Evolutionary conservation across 2,797 vertebrate genomes (phyloP).

Genomic region (Lepidocolaptes lacrymiger): DNA sequence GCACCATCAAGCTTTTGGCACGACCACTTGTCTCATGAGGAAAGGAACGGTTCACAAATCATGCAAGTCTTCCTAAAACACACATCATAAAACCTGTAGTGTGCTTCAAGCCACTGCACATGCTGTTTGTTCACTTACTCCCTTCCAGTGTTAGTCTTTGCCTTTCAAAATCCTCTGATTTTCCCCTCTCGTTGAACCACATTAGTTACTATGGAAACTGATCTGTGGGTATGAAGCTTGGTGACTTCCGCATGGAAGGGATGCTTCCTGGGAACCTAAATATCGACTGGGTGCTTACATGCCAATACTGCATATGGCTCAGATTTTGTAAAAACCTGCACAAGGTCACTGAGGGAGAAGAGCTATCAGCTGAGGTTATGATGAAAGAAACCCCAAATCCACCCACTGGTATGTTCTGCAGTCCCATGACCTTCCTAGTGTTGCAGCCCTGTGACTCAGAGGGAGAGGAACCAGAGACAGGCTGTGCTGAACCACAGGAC

Average conservation of each 20-base stretch:
- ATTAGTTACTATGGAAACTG: constrained; percentile 73
- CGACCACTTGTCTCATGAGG: neutral
- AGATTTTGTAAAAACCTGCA: neutral
- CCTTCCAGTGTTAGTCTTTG: neutral
- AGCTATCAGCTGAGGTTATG: neutral
- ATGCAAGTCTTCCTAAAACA: neutral
- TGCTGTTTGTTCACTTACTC: constrained; percentile 2
- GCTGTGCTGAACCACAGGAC: neutral
- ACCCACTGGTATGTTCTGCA: neutral
- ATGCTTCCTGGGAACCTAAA: constrained; percentile 16
- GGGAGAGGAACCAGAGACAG: neutral
- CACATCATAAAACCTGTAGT: neutral
- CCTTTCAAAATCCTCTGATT: constrained; percentile 37
- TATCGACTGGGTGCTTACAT: neutral
- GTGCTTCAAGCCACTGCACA: neutral
- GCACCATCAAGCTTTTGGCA: neutral
- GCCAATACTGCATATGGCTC: neutral
- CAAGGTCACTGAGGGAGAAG: neutral
- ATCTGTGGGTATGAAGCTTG: constrained; percentile 21
- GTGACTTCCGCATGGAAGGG: constrained; percentile 13
- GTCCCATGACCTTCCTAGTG: constrained; percentile 17
- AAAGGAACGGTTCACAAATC: neutral
- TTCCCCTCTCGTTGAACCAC: constrained; percentile 32
- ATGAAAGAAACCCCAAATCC: constrained; percentile 3
- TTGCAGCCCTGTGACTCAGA: constrained; percentile 15